Conservation (phyloP, 2,113 vertebrate species). For the Polyodon spathula region DNA sequence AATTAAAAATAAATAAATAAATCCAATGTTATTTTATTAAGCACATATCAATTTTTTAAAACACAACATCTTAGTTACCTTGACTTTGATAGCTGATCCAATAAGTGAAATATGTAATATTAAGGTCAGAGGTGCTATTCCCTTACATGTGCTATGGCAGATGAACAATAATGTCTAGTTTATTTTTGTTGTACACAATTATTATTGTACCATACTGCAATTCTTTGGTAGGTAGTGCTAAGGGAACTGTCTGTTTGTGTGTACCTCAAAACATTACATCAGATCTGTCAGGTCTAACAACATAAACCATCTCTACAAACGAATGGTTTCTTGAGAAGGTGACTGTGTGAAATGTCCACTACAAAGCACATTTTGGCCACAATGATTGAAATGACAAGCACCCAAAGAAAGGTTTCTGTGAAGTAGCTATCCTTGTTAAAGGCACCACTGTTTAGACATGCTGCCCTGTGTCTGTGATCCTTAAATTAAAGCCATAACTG, state of each 20-base stretch:
- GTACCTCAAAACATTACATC: neutral
- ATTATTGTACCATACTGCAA: too few species aligned
- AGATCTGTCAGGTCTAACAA: neutral
- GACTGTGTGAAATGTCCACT: constrained; percentile 25
- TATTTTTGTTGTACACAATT: too few species aligned
- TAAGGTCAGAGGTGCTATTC: too few species aligned
- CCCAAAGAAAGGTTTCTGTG: constrained; percentile 33
- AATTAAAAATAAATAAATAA: too few species aligned
- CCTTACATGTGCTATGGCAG: too few species aligned
- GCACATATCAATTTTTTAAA: too few species aligned
- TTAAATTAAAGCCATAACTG: neutral
- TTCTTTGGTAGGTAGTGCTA: too few species aligned
- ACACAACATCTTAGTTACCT: too few species aligned
- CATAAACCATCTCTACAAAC: constrained; percentile 8
- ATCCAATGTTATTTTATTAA: too few species aligned
- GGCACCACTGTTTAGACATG: constrained; percentile 21
- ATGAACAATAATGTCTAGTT: too few species aligned
- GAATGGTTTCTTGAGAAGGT: constrained; percentile 38
- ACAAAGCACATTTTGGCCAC: constrained; percentile 31
- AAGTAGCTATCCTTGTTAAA: constrained; percentile 35
- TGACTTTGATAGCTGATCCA: too few species aligned
- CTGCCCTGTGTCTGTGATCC: neutral
- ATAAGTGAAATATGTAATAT: too few species aligned
- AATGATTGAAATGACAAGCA: constrained; percentile 31
- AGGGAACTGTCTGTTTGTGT: neutral